Base-by-base conservation (phyloP, 2,797 vertebrate genomes). In the Phrynocephalus guinanensis region DNA sequence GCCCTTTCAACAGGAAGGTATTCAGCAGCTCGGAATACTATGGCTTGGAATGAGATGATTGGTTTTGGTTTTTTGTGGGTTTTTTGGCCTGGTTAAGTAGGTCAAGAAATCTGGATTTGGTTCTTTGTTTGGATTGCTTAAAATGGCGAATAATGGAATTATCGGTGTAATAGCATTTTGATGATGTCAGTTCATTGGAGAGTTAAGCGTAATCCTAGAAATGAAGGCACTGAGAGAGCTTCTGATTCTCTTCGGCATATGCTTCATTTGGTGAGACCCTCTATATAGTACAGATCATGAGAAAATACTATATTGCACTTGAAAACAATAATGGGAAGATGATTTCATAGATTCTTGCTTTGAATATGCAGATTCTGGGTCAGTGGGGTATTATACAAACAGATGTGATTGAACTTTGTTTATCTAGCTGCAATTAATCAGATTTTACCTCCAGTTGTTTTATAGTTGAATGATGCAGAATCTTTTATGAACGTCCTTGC, bases 181-280 rank as follows among this genome's bases (percentile, higher is more conserved):
- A 94, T 56, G 38, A 98, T 99, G 98, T 98, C 98, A 72, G 97
- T 97, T 73, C 96, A 97, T 90, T 97, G 98, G 97, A 97, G 97
- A 97, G 97, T 95, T 92, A 97, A 93, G 91, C 97, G 96, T 92
- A 97, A 97, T 91, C 60, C 93, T 88, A 94, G 94, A 88, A 86
- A 56, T 0, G 92, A 91, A 50, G 89, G 86, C 26, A 1, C 48
- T 60, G 98, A 95, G 94, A 95, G 95, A 94, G 97, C 97, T 0
- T 95, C 97, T 1, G 98, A 98, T 91, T 98, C 98, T 71, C 90
- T 98, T 84, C 97, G 97, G 95, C 97, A 97, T 93, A 94, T 98
- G 92, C 98, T 98, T 90, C 88, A 94, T 88, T 88, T 92, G 94
- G 94, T 95, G 94, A 95, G 38, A 82, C 0, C 52, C 78, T 3